Conservation (phyloP, 2,888 invertebrate species). For the Pomacea canaliculata region DNA sequence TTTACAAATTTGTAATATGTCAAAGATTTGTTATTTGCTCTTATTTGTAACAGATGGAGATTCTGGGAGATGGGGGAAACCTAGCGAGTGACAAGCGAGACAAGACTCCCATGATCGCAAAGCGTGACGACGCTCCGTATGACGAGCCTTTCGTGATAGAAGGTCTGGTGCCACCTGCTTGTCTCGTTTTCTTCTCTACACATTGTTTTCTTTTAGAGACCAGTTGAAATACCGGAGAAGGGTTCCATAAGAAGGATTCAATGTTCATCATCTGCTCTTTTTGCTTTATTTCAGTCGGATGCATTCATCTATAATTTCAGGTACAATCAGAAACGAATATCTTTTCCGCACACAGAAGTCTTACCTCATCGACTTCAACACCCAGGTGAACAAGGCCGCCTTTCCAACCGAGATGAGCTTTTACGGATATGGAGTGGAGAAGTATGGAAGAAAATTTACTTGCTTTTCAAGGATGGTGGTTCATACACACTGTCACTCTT, state of each 20-base stretch:
- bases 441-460: background rate
- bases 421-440: conserved; percentile 18
- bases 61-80: conserved; percentile 11
- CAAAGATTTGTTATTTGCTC: too few relatives aligned
- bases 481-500: too few relatives aligned
- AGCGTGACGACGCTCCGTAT: conserved; percentile 6
- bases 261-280: too few relatives aligned
- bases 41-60: conserved; percentile 13
- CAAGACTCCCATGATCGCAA: conserved; percentile 11
- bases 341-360: conserved; percentile 15
- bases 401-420: background rate
- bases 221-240: background rate
- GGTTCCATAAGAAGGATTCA: background rate
- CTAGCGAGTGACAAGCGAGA: background rate
- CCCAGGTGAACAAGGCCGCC: background rate
- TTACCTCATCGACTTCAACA: conserved; percentile 23
- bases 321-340: conserved; percentile 14
- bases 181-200: too few relatives aligned
- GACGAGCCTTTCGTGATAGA: background rate
- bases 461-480: too few relatives aligned
- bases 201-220: background rate
- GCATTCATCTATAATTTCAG: background rate
- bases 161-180: background rate
- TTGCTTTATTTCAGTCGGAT: too few relatives aligned
- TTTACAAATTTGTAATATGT: too few relatives aligned